Percentiles rank a stretch among this genome's conserved stretches.
phyloP scores from a whole-genome alignment of 2,797 vertebrate species.

The Corythornis leucogaster region DNA sequence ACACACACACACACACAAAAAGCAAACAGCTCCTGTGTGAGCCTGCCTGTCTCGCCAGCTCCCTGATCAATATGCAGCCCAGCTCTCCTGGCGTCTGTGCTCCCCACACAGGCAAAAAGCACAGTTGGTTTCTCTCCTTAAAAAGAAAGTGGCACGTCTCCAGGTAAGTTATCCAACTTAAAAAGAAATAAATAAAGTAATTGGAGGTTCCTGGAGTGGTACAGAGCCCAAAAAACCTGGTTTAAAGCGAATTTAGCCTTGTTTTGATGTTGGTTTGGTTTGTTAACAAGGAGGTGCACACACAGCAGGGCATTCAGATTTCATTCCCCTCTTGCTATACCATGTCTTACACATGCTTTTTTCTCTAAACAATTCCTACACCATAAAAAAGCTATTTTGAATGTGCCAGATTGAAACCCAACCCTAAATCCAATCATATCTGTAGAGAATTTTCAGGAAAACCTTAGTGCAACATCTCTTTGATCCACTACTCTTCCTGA shows the following conservation, averaged over 20 bases:
- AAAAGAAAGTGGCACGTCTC: slow-evolving; percentile 55
- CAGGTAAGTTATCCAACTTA: slow-evolving; percentile 19
- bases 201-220: background rate
- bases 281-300: background rate
- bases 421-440: background rate
- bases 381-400: background rate
- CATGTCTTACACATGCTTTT: background rate
- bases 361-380: background rate
- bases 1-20: background rate
- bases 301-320: background rate
- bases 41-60: background rate
- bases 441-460: background rate
- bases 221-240: background rate
- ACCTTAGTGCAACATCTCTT: background rate
- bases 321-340: background rate
- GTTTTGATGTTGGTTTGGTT: background rate
- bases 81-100: background rate
- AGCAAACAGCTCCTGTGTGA: slow-evolving; percentile 15
- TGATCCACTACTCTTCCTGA: background rate
- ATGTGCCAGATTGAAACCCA: background rate
- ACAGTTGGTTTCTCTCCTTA: slow-evolving; percentile 56
- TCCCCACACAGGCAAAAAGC: background rate
- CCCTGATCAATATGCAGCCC: slow-evolving; percentile 60
- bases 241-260: background rate
- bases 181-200: slow-evolving; percentile 41